Base-by-base conservation (phyloP, 2,888 invertebrate genomes). In the Microplitis deprimator region DNA sequence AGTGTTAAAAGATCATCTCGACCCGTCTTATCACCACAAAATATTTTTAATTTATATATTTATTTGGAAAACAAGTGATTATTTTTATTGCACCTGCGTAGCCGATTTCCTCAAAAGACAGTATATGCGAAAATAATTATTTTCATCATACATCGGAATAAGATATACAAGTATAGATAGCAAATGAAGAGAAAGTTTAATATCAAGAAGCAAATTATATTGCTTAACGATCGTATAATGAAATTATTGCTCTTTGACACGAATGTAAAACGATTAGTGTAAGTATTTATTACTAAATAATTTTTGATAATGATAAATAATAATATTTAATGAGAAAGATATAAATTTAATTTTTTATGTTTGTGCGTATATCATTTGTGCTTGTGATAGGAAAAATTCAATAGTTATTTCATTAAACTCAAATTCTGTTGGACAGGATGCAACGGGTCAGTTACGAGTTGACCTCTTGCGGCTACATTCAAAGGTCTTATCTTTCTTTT, bases 401-500 rank as follows among this genome's bases (percentile, higher is more conserved):
- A 89, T 89, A 89, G 87, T 88, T 87, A 89, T 88, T 65, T 89
- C 88, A 88, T 89, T 89, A 89, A 87, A 87, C 85, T 85, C 86
- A 87, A 87, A 87, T 88, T 87, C 87, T 86, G 85, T 81, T 84
- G 79, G 83, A 85, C 87, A 88, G 88, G 89, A 88, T 87, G 87
- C 87, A 82, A 65, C 84, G 86, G 89, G 89, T 89, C 89, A 88
- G 84, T 85, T 85, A 82, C 84, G 82, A 77, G 80, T 83, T 87
- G 85, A 88, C 89, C 88, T 29, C 29, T 87, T 87, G 88, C 88
- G 88, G 87, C 87, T 85, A 84, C 81, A 85, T 84, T 87, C 87
- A 89, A 89, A 89, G 88, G 85, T 84, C 84, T 89, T 89, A 89
- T 88, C 88, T 84, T 82, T 50, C 62, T 77, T 70, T 79, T 83